Base-by-base conservation (phyloP, 2,113 vertebrate genomes). In the Accipiter cooperii region DNA sequence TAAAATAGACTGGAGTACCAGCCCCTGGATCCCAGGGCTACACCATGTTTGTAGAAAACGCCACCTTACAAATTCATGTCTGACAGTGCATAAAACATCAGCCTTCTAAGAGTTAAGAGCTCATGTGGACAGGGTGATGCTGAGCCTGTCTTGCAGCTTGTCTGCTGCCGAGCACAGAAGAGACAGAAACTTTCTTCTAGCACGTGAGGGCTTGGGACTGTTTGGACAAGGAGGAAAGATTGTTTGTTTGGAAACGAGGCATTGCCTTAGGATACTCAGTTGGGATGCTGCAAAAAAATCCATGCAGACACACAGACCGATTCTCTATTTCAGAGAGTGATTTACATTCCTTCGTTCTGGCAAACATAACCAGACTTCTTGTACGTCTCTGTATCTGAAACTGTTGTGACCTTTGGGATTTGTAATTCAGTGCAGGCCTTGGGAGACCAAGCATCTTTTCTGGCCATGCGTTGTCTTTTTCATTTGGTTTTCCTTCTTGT, bases 401-500 rank as follows among this genome's bases (percentile, higher is more conserved):
- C 57, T 89, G 28, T 91, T 91, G 61, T 49, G 95, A 93, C 75
- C 95, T 96, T 93, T 77, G 76, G 69, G 54, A 88, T 92, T 96
- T 28, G 3, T 93, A 92, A 92, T 92, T 87, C 47, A 81, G 17
- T 34, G 36, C 79, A 91, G 79, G 46, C 64, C 74, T 87, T 42
- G 26, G 63, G 92, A 95, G 71, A 84, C 58, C 29, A 81, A 90
- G 40, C 75, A 68, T 83, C 47, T 94, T 91, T 96, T 93, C 77
- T 95, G 83, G 29, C 74, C 38, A 7, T 18, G 17, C 9, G 21
- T 77, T 90, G 73, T 71, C 69, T 82, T 79, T 80, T 74, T 70
- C 36, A 55, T 89, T 97, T 80, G 33, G n/a, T 92, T 96, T 94
- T 89, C 63, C 77, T 92, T 36, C 75, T 96, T 83, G 51, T 78